Percentiles rank a stretch among this genome's conserved stretches.
phyloP scores from a whole-genome alignment of 1,140 invertebrate genomes.

The Charaxes varanes region DNA sequence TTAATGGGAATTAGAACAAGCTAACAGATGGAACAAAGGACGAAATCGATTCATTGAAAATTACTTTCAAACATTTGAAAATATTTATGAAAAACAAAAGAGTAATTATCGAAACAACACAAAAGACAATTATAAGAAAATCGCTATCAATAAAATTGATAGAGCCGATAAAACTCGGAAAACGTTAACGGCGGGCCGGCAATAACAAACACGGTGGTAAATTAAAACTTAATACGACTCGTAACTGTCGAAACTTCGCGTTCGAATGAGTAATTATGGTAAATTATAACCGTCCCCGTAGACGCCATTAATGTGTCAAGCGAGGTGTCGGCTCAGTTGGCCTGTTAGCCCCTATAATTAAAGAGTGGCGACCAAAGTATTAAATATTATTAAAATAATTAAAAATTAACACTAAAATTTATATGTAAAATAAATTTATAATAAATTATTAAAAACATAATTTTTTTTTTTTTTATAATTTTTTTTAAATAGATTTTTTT shows the following conservation, averaged over 20 bases:
- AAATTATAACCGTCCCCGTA: constrained; percentile 53
- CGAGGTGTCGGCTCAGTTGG: constrained; percentile 57
- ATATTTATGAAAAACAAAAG: too few species aligned
- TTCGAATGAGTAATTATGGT: constrained; percentile 63
- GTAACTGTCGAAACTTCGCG: constrained; percentile 52
- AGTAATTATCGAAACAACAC: constrained; percentile 1
- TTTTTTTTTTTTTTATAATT: too few species aligned
- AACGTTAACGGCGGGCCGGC: constrained; percentile 13
- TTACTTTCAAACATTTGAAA: too few species aligned
- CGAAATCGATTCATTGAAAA: too few species aligned
- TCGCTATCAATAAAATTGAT: constrained; percentile 20
- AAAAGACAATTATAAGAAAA: constrained; percentile 9
- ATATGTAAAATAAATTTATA: too few species aligned
- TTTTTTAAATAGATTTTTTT: too few species aligned
- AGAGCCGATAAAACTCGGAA: constrained; percentile 14
- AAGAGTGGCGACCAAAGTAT: constrained; percentile 52
- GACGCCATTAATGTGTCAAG: constrained; percentile 60
- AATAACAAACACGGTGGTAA: constrained; percentile 32
- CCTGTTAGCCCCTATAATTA: constrained; percentile 66
- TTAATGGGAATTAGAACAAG: too few species aligned
- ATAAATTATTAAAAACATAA: too few species aligned
- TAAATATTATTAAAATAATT: too few species aligned
- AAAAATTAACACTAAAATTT: too few species aligned
- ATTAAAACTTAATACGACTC: constrained; percentile 54
- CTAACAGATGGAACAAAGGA: too few species aligned